Evolutionary conservation across 1,140 invertebrate genomes (phyloP).

Genomic region (Eumeta japonica): DNA sequence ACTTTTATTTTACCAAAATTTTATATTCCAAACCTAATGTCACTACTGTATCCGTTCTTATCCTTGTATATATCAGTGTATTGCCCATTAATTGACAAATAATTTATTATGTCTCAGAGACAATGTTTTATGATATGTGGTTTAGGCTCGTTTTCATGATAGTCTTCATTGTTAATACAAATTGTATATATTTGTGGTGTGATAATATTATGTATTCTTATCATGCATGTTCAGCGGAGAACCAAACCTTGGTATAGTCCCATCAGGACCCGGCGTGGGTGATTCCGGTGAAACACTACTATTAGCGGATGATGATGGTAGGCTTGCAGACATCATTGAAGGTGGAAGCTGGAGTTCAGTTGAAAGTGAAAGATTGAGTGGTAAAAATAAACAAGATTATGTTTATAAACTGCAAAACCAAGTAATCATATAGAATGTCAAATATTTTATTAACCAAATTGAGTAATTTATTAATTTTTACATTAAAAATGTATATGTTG

Average conservation of each 20-base stretch:
- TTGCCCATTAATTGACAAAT: no score
- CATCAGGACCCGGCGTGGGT: conserved; percentile 20
- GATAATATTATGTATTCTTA: no score
- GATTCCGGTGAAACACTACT: conserved; percentile 46
- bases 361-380: conserved; percentile 58
- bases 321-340: conserved; percentile 45
- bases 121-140: background rate
- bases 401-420: background rate
- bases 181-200: background rate
- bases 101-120: no score
- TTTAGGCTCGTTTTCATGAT: no score
- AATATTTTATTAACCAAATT: background rate
- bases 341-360: conserved; percentile 51
- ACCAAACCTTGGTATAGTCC: conserved; percentile 24
- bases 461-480: background rate
- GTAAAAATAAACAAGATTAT: no score
- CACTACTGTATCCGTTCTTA: no score
- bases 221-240: background rate
- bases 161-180: no score
- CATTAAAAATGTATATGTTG: no score
- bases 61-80: no score
- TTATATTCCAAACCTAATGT: no score
- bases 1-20: no score
- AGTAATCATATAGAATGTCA: background rate
- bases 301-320: conserved; percentile 37